Evolutionary conservation across 2,888 invertebrate species (phyloP), one percentile per base, ranked within the genome.

Genomic region (Meteorus cinctellus): DNA sequence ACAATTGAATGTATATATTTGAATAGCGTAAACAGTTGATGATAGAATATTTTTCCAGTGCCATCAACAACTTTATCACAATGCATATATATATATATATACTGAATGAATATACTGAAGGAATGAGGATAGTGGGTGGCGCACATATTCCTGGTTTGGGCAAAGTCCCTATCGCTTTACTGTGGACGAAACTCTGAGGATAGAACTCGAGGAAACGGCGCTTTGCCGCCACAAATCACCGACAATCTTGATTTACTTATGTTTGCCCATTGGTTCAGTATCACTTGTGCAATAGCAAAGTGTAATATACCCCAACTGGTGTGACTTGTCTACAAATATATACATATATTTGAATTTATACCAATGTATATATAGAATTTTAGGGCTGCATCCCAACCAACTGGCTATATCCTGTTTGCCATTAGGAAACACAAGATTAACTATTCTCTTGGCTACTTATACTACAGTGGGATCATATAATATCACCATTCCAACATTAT

Each of bases 241-340:
- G 82, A 84, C 87, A 89, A 89, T 89, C 88, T 88, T 87, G 89
- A 89, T 88, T 89, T 88, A 89, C 88, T 88, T 84, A 85, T 88
- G 87, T 88, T 88, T 89, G 88, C 87, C 85, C 86, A 87, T 88
- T 87, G 88, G 87, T 88, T 89, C 84, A 85, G 86, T 87, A 87
- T 86, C 87, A 87, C 87, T 88, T 88, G 82, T 84, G 80, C 81
- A 77, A 78, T 80, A 80, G 79, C 70, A 78, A 85, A 85, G 84
- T 82, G 86, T 87, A 86, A 87, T 87, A 87, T 84, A 86, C 82
- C 83, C 81, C 62, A 68, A 60, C 65, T 19, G 8, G 59, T 34
- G 77, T 68, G 74, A 65, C 76, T 45, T 36, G 72, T 63, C 55
- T 67, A 68, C 31, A 73, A 34, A 16, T 36, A 68, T 72, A 29